Percentiles rank a stretch among this genome's conserved stretches.
Evolutionary conservation across 2,888 invertebrate genomes (phyloP).

Genomic region (Bellardia pandia): DNA sequence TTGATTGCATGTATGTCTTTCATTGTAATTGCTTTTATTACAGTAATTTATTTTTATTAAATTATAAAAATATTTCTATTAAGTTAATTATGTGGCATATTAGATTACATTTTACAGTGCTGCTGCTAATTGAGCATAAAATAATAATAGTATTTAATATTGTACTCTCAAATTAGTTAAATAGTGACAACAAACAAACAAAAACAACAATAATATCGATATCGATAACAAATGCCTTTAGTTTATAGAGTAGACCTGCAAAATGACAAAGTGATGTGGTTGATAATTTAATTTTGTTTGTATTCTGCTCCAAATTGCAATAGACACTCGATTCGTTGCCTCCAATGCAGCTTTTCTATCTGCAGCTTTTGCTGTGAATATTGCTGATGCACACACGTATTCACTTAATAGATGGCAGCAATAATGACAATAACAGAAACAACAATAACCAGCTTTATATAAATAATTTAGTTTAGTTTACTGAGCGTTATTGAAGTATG

Average conservation of each 20-base stretch:
- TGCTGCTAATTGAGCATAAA: neutral
- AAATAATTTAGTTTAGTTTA: constrained; percentile 63
- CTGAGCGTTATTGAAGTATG: constrained; percentile 40
- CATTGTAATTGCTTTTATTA: neutral
- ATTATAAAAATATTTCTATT: constrained; percentile 10
- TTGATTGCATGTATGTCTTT: too few relatives aligned
- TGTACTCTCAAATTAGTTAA: constrained; percentile 2
- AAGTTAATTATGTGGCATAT: constrained; percentile 10
- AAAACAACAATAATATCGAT: neutral
- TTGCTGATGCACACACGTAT: constrained; percentile 33
- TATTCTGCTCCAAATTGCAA: constrained; percentile 26
- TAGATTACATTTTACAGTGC: constrained; percentile 10
- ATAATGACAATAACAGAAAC: constrained; percentile 3
- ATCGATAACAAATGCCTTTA: constrained; percentile 47
- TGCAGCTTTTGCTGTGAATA: constrained; percentile 1
- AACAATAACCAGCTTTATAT: constrained; percentile 27
- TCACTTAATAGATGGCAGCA: constrained; percentile 49
- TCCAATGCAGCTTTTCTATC: neutral
- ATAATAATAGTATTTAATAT: constrained; percentile 2
- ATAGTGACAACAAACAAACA: neutral
- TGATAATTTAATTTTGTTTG: constrained; percentile 66
- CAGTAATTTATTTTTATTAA: neutral
- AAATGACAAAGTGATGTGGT: constrained; percentile 54
- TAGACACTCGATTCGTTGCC: neutral
- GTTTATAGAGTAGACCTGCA: constrained; percentile 7